These are phyloP conservation scores for Gymnarchus niloticus DNA, from an alignment of 2,113 vertebrate species.

Conservation along the genomic window DNA sequence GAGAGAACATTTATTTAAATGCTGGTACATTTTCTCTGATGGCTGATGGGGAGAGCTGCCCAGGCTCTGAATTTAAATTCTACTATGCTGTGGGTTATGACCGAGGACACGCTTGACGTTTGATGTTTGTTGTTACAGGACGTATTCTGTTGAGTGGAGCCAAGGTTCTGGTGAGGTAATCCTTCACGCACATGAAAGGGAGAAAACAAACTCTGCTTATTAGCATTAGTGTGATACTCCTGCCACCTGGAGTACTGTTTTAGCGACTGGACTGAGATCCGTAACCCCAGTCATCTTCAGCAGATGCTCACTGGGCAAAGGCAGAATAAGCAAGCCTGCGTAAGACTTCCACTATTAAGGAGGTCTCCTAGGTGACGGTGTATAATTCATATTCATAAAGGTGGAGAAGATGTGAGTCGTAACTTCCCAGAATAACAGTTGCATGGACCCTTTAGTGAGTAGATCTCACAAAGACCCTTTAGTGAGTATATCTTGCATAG, in stretches of 20 bases:
- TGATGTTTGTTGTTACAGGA: not conserved
- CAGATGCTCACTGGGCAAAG: not conserved
- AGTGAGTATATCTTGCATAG: too few species aligned
- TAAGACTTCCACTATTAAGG: not conserved
- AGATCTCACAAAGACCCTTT: too few species aligned
- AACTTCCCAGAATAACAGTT: not conserved
- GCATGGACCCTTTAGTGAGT: too few species aligned
- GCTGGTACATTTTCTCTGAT: not conserved
- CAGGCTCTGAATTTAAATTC: not conserved
- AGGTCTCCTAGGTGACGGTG: not conserved
- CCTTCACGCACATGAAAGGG: too few species aligned
- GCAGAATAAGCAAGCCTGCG: not conserved
- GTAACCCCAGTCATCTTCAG: not conserved
- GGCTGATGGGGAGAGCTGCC: not conserved
- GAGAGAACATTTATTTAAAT: not conserved
- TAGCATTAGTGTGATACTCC: not conserved
- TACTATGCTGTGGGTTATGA: not conserved
- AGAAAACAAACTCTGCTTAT: not conserved
- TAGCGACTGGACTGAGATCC: not conserved
- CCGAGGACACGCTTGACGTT: not conserved
- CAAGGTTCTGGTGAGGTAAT: not conserved
- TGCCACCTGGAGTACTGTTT: not conserved
- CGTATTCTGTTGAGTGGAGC: too few species aligned
- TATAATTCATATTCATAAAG: not conserved
- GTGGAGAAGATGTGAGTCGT: not conserved